A percentile compares a stretch with the other conserved stretches of the same genome.
phyloP scores from a whole-genome alignment of 2,113 vertebrate species.

The Bubalus kerabau region DNA sequence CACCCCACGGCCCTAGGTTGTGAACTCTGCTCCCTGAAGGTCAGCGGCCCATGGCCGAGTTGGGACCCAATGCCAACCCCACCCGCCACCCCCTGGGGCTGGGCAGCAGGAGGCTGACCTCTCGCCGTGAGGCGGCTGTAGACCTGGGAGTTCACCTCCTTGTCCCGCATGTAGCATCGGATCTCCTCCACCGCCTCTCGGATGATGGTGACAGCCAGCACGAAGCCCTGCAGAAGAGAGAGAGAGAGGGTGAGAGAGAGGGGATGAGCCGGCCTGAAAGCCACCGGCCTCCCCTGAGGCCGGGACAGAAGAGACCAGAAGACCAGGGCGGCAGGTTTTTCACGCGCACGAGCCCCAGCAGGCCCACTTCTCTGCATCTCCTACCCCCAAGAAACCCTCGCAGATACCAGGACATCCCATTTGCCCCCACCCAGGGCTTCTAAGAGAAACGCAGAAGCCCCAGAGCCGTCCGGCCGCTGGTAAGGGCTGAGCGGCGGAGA shows the following conservation, averaged over 20 bases:
- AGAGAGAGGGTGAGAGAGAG: not conserved
- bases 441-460: not conserved
- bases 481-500: not conserved
- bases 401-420: fast-evolving
- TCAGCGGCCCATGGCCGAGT: conserved; percentile 47
- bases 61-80: not conserved
- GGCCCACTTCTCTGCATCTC: not conserved
- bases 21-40: conserved; percentile 58
- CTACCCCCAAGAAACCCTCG: fast-evolving
- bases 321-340: not conserved
- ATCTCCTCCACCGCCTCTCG: conserved; percentile 96
- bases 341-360: not conserved
- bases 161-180: conserved; percentile 93
- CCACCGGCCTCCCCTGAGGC: not conserved
- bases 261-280: not conserved
- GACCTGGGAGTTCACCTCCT: conserved; percentile 98
- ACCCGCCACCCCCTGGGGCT: not conserved
- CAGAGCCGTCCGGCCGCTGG: fast-evolving
- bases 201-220: conserved; percentile 92
- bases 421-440: too few species aligned
- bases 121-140: conserved; percentile 96
- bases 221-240: conserved; percentile 87
- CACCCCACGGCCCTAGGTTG: not conserved
- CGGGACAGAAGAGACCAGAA: not conserved
- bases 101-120: conserved; percentile 82